Evolutionary conservation across 1,140 invertebrate genomes (phyloP).

Genomic region (Drosophila pandora): DNA sequence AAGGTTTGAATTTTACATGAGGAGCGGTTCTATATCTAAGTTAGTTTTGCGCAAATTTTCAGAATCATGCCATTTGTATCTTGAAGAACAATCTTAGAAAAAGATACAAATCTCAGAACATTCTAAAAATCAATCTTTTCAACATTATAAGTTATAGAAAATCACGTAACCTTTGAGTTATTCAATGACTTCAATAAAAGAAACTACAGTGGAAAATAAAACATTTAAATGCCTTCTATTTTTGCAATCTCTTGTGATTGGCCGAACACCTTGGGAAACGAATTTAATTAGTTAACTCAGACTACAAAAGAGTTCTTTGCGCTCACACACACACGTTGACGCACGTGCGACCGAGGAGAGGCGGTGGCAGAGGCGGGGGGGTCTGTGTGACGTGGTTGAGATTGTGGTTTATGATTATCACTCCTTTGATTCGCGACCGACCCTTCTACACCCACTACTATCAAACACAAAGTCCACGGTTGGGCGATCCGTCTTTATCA

Average conservation of each 20-base stretch:
- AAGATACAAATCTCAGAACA: no score
- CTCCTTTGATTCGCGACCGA: conserved; percentile 4
- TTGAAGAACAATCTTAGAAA: no score
- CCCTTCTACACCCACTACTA: conserved; percentile 35
- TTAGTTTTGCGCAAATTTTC: no score
- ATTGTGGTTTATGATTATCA: conserved; percentile 28
- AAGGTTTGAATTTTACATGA: background rate
- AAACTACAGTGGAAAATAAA: background rate
- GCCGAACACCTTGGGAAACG: conserved; percentile 5
- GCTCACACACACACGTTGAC: background rate
- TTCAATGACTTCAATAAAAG: background rate
- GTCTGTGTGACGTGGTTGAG: conserved; percentile 30
- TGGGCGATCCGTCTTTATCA: conserved; percentile 16
- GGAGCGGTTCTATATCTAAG: no score
- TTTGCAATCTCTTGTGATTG: conserved; percentile 2
- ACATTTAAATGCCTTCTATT: background rate
- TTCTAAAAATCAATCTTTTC: no score
- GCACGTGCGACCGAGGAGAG: background rate
- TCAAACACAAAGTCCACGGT: conserved; percentile 33
- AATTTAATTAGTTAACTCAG: conserved; percentile 29
- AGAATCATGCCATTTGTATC: background rate
- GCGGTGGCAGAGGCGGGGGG: background rate
- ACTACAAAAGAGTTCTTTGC: conserved; percentile 37
- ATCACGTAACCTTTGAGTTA: background rate
- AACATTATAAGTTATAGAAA: no score